A percentile compares a stretch with the other conserved stretches of the same genome.
These are phyloP conservation scores for Chrysomallon squamiferum DNA, from an alignment of 1,140 invertebrate genomes.

Conservation along the genomic window DNA sequence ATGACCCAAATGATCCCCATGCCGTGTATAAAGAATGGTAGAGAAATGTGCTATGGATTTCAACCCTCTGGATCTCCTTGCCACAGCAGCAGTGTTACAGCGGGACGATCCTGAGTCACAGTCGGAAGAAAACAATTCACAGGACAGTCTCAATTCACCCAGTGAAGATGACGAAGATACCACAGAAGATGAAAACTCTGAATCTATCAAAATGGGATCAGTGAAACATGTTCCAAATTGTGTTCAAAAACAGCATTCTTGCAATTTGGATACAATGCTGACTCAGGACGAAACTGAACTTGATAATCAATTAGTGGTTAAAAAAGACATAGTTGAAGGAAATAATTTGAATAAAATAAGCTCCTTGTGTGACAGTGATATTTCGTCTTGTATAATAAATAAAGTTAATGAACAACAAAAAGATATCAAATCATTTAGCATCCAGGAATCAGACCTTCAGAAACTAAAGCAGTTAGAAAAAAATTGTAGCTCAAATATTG, in stretches of 20 bases:
- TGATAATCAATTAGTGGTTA: no score
- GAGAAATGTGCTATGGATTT: conserved; percentile 35
- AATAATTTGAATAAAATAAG: no score
- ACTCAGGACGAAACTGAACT: no score
- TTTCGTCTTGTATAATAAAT: no score
- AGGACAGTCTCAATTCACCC: neutral
- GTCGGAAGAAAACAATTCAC: neutral
- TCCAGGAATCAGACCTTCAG: no score
- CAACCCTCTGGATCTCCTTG: conserved; percentile 55
- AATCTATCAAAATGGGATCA: neutral
- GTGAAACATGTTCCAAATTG: neutral
- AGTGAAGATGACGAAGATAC: neutral
- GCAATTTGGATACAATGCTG: neutral
- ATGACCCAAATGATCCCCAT: neutral
- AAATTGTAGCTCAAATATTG: no score
- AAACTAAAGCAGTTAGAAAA: no score
- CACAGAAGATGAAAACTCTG: neutral
- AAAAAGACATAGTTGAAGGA: no score
- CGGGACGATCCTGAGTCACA: conserved; percentile 1
- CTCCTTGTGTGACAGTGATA: no score
- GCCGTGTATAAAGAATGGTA: neutral
- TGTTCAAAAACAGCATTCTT: conserved; percentile 1
- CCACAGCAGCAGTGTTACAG: conserved; percentile 49
- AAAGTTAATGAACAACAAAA: no score
- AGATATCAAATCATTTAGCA: no score